A percentile compares a stretch with the other conserved stretches of the same genome.
Conservation (phyloP, 2,113 vertebrate species). For the Catagonus wagneri region DNA sequence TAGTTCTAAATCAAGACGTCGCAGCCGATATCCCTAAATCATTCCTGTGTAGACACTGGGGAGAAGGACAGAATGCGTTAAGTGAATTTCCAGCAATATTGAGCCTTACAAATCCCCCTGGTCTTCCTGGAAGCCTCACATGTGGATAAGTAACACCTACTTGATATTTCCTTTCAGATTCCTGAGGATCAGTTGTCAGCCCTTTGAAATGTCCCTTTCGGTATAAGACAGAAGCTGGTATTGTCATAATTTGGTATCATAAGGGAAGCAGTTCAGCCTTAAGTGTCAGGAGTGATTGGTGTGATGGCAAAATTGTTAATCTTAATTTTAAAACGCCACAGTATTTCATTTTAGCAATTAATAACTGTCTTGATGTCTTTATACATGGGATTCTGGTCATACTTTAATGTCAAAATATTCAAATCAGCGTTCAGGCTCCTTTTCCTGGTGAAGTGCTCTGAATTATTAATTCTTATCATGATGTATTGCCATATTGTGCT, state of each 20-base stretch:
- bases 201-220: constrained; percentile 72
- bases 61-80: constrained; percentile 73
- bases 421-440: neutral
- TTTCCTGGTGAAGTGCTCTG: neutral
- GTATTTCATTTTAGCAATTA: constrained; percentile 69
- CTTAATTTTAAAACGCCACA: constrained; percentile 70
- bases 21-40: constrained; percentile 79
- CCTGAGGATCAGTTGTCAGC: constrained; percentile 66
- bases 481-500: neutral
- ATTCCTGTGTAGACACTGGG: constrained; percentile 60
- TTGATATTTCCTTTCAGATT: constrained; percentile 80
- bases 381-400: constrained; percentile 1
- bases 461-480: constrained; percentile 41
- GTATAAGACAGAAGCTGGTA: constrained; percentile 58
- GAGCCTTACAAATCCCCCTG: neutral
- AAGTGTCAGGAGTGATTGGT: constrained; percentile 75
- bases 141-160: constrained; percentile 67
- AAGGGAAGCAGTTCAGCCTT: constrained; percentile 30
- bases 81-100: constrained; percentile 78
- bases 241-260: neutral
- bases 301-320: constrained; percentile 71
- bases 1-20: constrained; percentile 83
- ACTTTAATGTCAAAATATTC: neutral
- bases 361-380: constrained; percentile 32
- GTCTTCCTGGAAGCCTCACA: constrained; percentile 67